A percentile compares a stretch with the other conserved stretches of the same genome.
These are phyloP conservation scores for Rotaria macrura DNA, from an alignment of 2,888 invertebrate genomes.

Conservation along the genomic window DNA sequence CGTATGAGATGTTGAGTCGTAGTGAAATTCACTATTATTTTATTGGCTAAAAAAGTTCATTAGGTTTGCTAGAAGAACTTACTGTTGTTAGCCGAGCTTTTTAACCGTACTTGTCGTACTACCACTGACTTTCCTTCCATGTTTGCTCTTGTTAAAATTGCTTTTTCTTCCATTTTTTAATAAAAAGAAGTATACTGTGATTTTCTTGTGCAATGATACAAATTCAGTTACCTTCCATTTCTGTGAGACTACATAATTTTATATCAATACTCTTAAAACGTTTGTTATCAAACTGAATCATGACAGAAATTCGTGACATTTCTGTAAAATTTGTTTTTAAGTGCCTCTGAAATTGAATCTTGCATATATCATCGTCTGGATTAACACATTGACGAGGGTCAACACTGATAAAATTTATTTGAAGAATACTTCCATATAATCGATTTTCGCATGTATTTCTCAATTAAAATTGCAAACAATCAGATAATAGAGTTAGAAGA, in stretches of 20 bases:
- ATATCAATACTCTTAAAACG: not conserved
- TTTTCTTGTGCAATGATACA: accelerated
- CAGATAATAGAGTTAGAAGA: not conserved
- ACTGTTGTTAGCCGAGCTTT: not conserved
- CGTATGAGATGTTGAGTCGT: too few relatives aligned
- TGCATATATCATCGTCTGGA: not conserved
- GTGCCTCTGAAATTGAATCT: not conserved
- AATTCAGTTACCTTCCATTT: not conserved
- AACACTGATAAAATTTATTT: not conserved
- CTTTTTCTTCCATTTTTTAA: not conserved
- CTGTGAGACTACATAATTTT: not conserved
- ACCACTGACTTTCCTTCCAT: not conserved
- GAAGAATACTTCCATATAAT: not conserved
- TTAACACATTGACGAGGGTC: not conserved
- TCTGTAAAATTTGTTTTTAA: not conserved
- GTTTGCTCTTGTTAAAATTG: not conserved
- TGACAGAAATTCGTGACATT: not conserved
- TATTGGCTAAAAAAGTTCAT: too few relatives aligned
- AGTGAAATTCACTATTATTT: too few relatives aligned
- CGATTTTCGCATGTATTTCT: not conserved
- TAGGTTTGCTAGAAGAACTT: not conserved
- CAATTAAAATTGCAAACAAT: not conserved
- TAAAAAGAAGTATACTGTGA: not conserved
- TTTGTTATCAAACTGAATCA: not conserved
- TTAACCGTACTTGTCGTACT: too few relatives aligned